phyloP scores from a whole-genome alignment of 2,888 invertebrate species.

The Drosophila borealis region DNA sequence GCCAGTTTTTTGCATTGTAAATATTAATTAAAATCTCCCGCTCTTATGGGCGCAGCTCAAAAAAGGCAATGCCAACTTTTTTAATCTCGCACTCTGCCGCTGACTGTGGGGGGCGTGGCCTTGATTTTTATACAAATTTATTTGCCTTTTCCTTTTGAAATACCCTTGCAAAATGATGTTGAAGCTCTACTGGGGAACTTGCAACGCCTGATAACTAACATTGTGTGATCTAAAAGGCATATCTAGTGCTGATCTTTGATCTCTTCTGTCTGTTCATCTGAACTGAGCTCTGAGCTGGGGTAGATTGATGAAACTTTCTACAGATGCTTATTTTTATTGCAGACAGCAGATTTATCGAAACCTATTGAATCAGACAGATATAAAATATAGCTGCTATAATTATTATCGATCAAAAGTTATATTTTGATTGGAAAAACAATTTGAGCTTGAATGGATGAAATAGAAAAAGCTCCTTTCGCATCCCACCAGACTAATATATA shows the following conservation, averaged over 20 bases:
- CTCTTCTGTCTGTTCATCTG: background rate
- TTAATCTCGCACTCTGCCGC: slow-evolving; percentile 66
- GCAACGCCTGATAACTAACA: background rate
- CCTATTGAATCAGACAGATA: no score
- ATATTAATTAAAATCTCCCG: slow-evolving; percentile 81
- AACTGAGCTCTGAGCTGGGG: background rate
- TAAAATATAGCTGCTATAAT: no score
- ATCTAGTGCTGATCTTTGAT: background rate
- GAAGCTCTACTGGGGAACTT: background rate
- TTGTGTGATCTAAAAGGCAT: background rate
- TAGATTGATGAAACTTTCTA: background rate
- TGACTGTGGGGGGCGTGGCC: slow-evolving; percentile 16
- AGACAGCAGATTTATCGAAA: no score
- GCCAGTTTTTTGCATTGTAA: slow-evolving; percentile 58
- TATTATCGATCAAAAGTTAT: no score
- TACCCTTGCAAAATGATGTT: background rate
- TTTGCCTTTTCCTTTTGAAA: slow-evolving; percentile 10
- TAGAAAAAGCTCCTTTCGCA: no score
- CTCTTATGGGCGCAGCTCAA: slow-evolving; percentile 45
- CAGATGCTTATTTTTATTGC: background rate
- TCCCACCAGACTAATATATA: no score
- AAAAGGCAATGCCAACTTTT: slow-evolving; percentile 67
- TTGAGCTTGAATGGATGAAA: no score
- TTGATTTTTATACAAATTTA: slow-evolving; percentile 53
- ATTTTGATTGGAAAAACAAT: no score